These are phyloP conservation scores for Autographa pulchrina DNA, from an alignment of 2,888 invertebrate genomes.

Conservation along the genomic window DNA sequence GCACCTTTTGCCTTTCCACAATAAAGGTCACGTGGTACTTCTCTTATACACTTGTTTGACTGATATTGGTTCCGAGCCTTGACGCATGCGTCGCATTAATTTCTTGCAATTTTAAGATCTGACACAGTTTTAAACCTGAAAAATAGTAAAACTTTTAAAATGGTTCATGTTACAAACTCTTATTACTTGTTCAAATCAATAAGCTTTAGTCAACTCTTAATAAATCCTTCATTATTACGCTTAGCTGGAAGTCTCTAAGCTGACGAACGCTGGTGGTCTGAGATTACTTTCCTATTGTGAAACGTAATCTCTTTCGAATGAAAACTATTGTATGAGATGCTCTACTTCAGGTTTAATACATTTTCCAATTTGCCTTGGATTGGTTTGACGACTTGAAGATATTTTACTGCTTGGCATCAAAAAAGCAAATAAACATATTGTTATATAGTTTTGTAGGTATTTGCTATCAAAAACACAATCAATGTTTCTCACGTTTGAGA, in stretches of 20 bases:
- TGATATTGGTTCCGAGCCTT: background rate
- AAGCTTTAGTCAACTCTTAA: background rate
- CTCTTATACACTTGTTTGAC: background rate
- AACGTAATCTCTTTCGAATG: slow-evolving; percentile 17
- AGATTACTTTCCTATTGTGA: slow-evolving; percentile 15
- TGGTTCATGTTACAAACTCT: background rate
- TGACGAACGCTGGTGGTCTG: background rate
- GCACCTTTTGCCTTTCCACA: background rate
- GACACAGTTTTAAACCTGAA: background rate
- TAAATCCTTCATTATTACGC: slow-evolving; percentile 7
- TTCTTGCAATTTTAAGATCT: no score
- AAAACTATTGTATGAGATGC: slow-evolving; percentile 1
- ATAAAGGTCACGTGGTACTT: background rate
- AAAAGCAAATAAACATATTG: background rate
- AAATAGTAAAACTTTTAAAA: background rate
- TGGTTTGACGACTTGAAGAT: background rate
- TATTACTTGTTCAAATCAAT: background rate
- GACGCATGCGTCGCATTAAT: background rate
- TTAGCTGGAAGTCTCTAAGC: slow-evolving; percentile 13
- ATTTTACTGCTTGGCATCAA: background rate
- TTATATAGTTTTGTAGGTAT: background rate
- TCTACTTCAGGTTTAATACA: slow-evolving; percentile 7
- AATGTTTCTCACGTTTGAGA: background rate
- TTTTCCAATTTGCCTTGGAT: background rate
- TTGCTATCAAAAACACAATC: background rate